phyloP scores from a whole-genome alignment of 2,113 vertebrate genomes.

The Bagarius yarrelli region DNA sequence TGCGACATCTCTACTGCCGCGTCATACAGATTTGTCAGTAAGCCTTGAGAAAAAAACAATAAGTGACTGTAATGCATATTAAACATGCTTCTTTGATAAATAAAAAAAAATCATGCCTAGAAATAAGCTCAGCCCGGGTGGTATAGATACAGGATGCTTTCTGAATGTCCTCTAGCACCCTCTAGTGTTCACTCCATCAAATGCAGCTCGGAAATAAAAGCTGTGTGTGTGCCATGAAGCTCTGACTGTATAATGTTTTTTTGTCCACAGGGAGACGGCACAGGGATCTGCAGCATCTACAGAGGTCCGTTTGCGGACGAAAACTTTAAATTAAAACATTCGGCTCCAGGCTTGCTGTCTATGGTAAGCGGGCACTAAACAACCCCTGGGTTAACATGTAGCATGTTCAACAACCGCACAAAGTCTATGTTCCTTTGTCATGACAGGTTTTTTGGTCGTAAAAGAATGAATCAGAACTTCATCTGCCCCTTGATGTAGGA shows the following conservation, averaged over 20 bases:
- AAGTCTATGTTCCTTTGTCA: too few relatives aligned
- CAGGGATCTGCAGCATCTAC: conserved; percentile 94
- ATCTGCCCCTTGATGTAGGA: too few relatives aligned
- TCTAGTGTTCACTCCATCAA: conserved; percentile 46
- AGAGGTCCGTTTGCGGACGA: conserved; percentile 95
- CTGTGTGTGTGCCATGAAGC: not conserved
- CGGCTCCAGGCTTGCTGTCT: conserved; percentile 84
- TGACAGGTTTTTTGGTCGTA: too few relatives aligned
- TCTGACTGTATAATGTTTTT: conserved; percentile 9
- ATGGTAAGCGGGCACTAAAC: conserved; percentile 74
- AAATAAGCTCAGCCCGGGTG: too few relatives aligned
- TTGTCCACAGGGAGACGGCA: conserved; percentile 83
- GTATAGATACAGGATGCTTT: not conserved
- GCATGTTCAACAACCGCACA: too few relatives aligned
- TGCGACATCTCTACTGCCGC: too few relatives aligned
- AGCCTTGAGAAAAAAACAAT: too few relatives aligned
- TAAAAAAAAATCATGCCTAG: too few relatives aligned
- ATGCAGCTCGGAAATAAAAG: not conserved
- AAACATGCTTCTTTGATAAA: too few relatives aligned
- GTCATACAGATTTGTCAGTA: too few relatives aligned
- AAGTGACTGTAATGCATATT: too few relatives aligned
- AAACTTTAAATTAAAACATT: conserved; percentile 90
- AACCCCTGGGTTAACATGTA: not conserved
- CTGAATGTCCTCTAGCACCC: conserved; percentile 26
- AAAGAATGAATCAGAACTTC: too few relatives aligned